A percentile compares a stretch with the other conserved stretches of the same genome.
Evolutionary conservation across 1,140 invertebrate species (phyloP).

Genomic region (Tigriopus japonicus): DNA sequence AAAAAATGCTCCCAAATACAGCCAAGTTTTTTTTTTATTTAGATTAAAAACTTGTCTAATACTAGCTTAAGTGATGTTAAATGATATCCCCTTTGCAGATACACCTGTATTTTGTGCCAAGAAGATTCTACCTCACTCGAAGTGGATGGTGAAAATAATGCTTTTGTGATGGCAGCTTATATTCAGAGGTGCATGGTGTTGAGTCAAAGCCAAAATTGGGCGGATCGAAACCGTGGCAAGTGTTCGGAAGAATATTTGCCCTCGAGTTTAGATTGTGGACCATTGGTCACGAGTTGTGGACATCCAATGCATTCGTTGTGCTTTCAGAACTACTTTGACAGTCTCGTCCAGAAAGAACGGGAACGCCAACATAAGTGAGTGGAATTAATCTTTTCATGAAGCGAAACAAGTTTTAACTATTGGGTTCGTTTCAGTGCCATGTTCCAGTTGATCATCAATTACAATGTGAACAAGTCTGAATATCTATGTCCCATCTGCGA

Average conservation of each 20-base stretch:
- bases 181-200: conserved; percentile 82
- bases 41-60: too few species aligned
- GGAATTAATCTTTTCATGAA: background rate
- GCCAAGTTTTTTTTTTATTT: too few species aligned
- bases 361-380: conserved; percentile 30
- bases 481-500: conserved; percentile 94
- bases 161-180: conserved; percentile 78
- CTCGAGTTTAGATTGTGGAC: conserved; percentile 48
- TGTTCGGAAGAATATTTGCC: conserved; percentile 34
- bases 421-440: background rate
- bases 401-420: background rate
- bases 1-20: too few species aligned
- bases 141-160: conserved; percentile 23
- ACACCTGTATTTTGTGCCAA: conserved; percentile 90
- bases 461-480: conserved; percentile 75
- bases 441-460: conserved; percentile 41
- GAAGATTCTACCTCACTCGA: conserved; percentile 56
- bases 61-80: too few species aligned
- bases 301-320: conserved; percentile 92
- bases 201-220: conserved; percentile 27
- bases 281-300: conserved; percentile 83
- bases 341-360: conserved; percentile 65
- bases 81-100: conserved; percentile 19
- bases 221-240: conserved; percentile 25
- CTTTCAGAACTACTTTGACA: conserved; percentile 80